These are phyloP conservation scores for Lynx canadensis DNA, from an alignment of 2,113 vertebrate genomes.

Conservation along the genomic window DNA sequence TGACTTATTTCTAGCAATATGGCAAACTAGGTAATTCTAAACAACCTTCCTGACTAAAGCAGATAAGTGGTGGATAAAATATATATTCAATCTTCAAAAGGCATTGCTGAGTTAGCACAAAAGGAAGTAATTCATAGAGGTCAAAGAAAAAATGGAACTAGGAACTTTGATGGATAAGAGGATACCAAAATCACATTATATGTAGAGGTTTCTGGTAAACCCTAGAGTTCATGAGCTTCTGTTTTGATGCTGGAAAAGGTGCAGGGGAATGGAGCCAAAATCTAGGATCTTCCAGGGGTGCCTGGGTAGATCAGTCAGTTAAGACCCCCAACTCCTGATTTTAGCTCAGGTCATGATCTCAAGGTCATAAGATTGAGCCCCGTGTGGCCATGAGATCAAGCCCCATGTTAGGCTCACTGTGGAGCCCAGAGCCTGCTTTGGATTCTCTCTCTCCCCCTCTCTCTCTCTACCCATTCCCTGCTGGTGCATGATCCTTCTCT, in stretches of 20 bases:
- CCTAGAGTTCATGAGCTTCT: background rate
- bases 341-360: too few species aligned
- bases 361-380: too few species aligned
- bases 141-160: background rate
- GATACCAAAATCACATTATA: background rate
- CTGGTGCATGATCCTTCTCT: too few species aligned
- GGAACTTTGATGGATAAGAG: background rate
- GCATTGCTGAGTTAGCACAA: constrained; percentile 16
- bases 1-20: background rate
- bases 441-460: too few species aligned
- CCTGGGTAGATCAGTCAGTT: too few species aligned
- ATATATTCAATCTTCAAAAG: constrained; percentile 30
- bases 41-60: background rate
- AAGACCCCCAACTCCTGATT: too few species aligned
- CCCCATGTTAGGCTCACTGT: too few species aligned
- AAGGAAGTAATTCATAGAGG: constrained; percentile 32
- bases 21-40: constrained; percentile 23
- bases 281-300: too few species aligned
- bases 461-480: too few species aligned
- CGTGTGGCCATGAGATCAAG: too few species aligned
- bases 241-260: background rate
- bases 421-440: too few species aligned
- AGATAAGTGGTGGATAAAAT: background rate
- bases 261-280: background rate
- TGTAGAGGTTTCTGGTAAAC: background rate